phyloP scores from a whole-genome alignment of 2,797 vertebrate genomes.

The Mionectes olivaceus region DNA sequence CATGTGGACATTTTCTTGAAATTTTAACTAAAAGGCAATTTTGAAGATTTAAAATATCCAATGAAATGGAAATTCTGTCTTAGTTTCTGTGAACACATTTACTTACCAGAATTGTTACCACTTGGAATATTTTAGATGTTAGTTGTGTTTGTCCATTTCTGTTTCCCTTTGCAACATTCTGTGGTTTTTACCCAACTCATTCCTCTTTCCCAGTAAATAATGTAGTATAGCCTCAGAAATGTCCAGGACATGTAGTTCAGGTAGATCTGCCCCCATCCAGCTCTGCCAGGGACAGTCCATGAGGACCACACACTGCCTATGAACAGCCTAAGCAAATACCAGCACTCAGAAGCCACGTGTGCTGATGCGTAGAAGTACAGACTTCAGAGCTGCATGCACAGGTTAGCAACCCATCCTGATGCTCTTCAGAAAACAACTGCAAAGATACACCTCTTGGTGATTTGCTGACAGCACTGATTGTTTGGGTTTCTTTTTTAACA shows the following conservation, averaged over 20 bases:
- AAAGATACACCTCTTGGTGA: neutral
- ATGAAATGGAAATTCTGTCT: neutral
- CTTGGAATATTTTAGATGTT: neutral
- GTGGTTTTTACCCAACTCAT: neutral
- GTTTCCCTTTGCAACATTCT: neutral
- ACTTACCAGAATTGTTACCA: neutral
- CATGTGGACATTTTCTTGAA: neutral
- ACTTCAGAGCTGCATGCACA: neutral
- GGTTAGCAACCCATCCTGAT: neutral
- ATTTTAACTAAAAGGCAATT: neutral
- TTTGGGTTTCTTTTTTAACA: neutral
- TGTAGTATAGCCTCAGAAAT: neutral
- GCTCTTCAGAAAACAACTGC: neutral
- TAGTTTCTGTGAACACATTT: neutral
- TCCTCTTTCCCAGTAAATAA: neutral
- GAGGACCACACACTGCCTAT: accelerated
- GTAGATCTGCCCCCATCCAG: neutral
- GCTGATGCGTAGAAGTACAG: neutral
- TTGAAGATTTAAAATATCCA: neutral
- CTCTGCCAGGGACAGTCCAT: neutral
- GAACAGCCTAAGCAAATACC: neutral
- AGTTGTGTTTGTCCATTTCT: neutral
- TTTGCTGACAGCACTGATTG: neutral
- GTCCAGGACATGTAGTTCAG: neutral
- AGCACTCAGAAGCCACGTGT: neutral